These are phyloP conservation scores for Echiichthys vipera DNA, from an alignment of 2,797 vertebrate species.

Conservation along the genomic window DNA sequence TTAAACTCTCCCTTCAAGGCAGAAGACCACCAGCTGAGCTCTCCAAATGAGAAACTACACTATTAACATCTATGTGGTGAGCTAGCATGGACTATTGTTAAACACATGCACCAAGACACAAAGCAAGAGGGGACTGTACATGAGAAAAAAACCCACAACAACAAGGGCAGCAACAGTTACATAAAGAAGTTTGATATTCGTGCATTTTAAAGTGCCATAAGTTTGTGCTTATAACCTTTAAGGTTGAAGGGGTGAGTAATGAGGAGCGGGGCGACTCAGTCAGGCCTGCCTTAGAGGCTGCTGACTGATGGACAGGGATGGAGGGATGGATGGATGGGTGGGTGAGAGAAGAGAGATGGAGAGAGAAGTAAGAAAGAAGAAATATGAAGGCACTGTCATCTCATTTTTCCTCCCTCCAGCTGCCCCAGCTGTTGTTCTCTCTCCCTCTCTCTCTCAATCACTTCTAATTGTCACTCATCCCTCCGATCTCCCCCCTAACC, in stretches of 20 bases:
- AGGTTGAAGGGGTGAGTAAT: slow-evolving; percentile 75
- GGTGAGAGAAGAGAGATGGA: slow-evolving; percentile 33
- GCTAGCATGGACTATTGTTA: slow-evolving; percentile 37
- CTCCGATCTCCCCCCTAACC: slow-evolving; percentile 60
- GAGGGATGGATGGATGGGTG: slow-evolving; percentile 59
- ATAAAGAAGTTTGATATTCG: slow-evolving; percentile 60
- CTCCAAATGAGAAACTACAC: slow-evolving; percentile 59
- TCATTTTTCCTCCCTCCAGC: slow-evolving; percentile 70
- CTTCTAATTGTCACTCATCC: slow-evolving; percentile 79
- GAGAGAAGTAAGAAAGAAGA: slow-evolving; percentile 55
- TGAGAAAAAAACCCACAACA: background rate
- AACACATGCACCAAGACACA: slow-evolving; percentile 7
- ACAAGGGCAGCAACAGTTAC: slow-evolving; percentile 23
- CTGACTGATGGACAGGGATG: slow-evolving; percentile 65
- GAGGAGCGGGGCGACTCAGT: slow-evolving; percentile 40
- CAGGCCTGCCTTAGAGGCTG: slow-evolving; percentile 59
- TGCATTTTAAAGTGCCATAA: slow-evolving; percentile 55
- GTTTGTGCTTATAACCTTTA: slow-evolving; percentile 75
- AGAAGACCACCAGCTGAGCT: slow-evolving; percentile 75
- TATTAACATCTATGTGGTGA: slow-evolving; percentile 71
- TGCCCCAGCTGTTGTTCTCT: slow-evolving; percentile 78
- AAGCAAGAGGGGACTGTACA: background rate
- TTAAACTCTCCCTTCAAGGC: slow-evolving; percentile 67
- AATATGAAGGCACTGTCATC: slow-evolving; percentile 73
- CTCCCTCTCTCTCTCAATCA: slow-evolving; percentile 69